phyloP scores from a whole-genome alignment of 2,113 vertebrate genomes.

The Henicopernis longicauda region DNA sequence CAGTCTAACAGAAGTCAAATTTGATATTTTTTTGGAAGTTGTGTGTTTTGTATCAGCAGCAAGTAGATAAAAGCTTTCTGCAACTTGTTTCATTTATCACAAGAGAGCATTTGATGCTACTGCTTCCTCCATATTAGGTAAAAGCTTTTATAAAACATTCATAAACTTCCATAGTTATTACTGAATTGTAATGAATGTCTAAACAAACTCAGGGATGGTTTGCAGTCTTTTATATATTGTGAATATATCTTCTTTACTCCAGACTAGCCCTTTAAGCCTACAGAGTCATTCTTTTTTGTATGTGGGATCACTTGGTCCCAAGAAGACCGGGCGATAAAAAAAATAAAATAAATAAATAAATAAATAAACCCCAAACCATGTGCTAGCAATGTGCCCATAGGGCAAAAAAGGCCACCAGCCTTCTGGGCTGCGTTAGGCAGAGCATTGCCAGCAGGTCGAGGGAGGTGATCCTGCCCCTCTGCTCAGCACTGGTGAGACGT shows the following conservation, averaged over 20 bases:
- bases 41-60: conserved; percentile 46
- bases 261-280: neutral
- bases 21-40: conserved; percentile 40
- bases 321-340: neutral
- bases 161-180: conserved; percentile 23
- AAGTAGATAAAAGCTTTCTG: conserved; percentile 55
- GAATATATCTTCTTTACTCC: conserved; percentile 14
- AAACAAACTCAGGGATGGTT: conserved; percentile 27
- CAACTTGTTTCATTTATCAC: conserved; percentile 51
- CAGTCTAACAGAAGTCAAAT: conserved; percentile 36
- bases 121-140: conserved; percentile 42
- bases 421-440: neutral
- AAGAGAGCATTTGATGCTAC: conserved; percentile 50
- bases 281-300: neutral
- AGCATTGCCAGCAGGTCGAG: neutral
- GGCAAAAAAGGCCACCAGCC: neutral
- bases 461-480: neutral
- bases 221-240: conserved; percentile 15
- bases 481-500: neutral
- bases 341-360: neutral
- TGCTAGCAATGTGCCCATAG: neutral
- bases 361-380: neutral
- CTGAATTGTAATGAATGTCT: conserved; percentile 40
- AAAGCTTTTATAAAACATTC: conserved; percentile 54
- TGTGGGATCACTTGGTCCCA: conserved; percentile 19